Evolutionary conservation across 1,140 invertebrate genomes (phyloP).

Genomic region (Drosophila nasuta): DNA sequence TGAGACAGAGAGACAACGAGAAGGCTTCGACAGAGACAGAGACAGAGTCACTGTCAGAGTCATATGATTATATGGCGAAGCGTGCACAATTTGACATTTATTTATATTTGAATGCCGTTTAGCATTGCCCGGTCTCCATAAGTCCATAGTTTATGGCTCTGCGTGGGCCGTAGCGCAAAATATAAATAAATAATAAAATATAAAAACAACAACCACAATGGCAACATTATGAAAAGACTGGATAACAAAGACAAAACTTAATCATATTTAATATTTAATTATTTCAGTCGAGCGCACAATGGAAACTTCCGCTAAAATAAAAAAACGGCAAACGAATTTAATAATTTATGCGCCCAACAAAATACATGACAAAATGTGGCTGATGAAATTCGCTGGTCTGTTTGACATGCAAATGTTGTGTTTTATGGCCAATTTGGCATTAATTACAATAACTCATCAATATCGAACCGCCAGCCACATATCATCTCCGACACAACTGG

Average conservation of each 20-base stretch:
- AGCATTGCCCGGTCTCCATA: conserved; percentile 66
- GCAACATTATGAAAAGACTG: neutral
- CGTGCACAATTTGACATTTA: conserved; percentile 81
- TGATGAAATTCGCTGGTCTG: conserved; percentile 56
- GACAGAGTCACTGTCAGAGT: neutral
- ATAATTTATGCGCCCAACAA: conserved; percentile 57
- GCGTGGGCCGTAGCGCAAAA: conserved; percentile 60
- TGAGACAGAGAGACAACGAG: conserved; percentile 9
- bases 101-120: conserved; percentile 82
- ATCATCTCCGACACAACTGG: conserved; percentile 27
- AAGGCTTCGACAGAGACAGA: neutral
- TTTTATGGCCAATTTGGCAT: conserved; percentile 83
- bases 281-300: conserved; percentile 75
- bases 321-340: conserved; percentile 42
- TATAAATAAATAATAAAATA: conserved; percentile 10
- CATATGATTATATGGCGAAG: conserved; percentile 74
- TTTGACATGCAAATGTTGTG: conserved; percentile 83
- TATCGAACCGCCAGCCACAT: conserved; percentile 10
- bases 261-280: conserved; percentile 83
- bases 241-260: conserved; percentile 46
- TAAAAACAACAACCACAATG: conserved; percentile 14
- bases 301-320: conserved; percentile 67
- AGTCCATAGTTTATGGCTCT: conserved; percentile 68
- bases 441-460: conserved; percentile 76
- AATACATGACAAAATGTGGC: conserved; percentile 43